Percentiles rank a stretch among this genome's conserved stretches.
phyloP scores from a whole-genome alignment of 2,113 vertebrate genomes.

The Pontoporia blainvillei region DNA sequence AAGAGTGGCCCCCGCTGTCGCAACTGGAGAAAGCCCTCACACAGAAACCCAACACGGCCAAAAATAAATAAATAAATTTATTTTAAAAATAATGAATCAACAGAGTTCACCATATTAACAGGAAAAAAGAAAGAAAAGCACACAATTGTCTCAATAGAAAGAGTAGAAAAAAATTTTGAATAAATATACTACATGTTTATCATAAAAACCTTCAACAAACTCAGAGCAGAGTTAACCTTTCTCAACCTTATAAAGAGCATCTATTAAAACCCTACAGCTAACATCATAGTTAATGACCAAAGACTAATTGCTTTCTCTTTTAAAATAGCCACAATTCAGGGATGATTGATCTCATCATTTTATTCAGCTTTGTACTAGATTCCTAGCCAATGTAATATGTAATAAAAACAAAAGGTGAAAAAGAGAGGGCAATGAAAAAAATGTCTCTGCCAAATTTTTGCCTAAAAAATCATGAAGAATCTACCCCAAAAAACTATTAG shows the following conservation, averaged over 20 bases:
- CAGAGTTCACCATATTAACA: neutral
- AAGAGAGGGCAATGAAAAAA: neutral
- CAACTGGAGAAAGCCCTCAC: too few species aligned
- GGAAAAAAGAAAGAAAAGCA: neutral
- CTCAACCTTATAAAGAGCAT: neutral
- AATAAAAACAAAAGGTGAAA: neutral
- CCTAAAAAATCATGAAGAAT: neutral
- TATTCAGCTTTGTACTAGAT: neutral
- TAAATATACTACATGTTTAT: neutral
- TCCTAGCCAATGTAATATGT: neutral
- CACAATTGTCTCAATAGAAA: neutral
- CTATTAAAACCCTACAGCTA: neutral
- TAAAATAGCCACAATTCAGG: neutral
- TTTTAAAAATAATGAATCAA: neutral
- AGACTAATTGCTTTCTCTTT: neutral
- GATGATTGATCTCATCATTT: neutral
- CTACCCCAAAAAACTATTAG: neutral
- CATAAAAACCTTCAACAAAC: neutral
- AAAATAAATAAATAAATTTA: too few species aligned
- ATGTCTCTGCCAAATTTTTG: neutral
- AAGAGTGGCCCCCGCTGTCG: accelerated
- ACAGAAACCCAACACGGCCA: too few species aligned
- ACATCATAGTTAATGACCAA: neutral
- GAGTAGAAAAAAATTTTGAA: neutral
- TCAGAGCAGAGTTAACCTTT: neutral